These are phyloP conservation scores for Thinocorus orbignyianus DNA, from an alignment of 2,113 vertebrate genomes.

Conservation along the genomic window DNA sequence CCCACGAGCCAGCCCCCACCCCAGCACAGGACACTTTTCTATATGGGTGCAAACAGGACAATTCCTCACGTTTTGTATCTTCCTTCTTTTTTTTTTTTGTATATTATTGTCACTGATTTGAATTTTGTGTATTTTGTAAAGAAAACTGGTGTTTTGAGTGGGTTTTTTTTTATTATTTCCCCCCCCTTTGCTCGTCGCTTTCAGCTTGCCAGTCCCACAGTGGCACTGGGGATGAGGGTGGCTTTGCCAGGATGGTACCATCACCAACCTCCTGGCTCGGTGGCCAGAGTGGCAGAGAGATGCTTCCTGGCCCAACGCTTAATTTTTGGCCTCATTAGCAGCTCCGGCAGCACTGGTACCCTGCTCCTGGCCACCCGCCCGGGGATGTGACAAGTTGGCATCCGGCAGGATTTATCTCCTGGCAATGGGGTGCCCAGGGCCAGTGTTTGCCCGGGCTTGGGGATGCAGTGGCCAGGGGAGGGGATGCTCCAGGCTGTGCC, in stretches of 20 bases:
- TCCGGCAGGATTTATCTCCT: neutral
- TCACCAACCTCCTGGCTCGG: neutral
- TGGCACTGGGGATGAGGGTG: accelerated
- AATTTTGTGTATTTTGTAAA: constrained; percentile 74
- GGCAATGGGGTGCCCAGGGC: accelerated
- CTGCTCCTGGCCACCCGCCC: neutral
- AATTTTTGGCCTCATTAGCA: constrained; percentile 10
- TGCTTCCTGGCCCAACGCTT: neutral
- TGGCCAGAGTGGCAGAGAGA: accelerated
- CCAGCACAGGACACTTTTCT: constrained; percentile 66
- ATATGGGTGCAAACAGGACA: constrained; percentile 69
- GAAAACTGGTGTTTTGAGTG: neutral
- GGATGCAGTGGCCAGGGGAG: accelerated
- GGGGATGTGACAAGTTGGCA: neutral
- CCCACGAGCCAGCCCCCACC: neutral
- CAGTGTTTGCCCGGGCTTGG: accelerated
- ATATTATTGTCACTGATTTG: constrained; percentile 71
- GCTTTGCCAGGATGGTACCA: neutral
- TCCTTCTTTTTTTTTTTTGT: constrained; percentile 80
- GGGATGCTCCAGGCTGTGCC: neutral
- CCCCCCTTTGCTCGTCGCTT: neutral
- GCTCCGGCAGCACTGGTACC: neutral
- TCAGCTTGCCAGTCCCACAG: accelerated
- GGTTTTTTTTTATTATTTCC: neutral
- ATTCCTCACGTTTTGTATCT: constrained; percentile 76